Percentiles rank a stretch among this genome's conserved stretches.
Conservation (phyloP, 2,797 vertebrate species). For the Psittacula echo region DNA sequence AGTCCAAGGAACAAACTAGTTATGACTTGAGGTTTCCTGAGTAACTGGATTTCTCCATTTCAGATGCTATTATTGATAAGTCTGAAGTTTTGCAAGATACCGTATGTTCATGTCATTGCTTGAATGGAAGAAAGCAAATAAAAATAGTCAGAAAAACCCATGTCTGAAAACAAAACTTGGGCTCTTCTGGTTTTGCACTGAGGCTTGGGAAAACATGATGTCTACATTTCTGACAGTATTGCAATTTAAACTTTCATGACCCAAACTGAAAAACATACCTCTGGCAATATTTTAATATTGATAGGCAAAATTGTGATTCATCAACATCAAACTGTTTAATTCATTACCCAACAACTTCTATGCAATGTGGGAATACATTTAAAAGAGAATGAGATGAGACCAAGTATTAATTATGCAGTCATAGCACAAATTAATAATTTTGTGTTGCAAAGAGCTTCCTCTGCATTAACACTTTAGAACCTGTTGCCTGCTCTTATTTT, state of each 20-base stretch:
- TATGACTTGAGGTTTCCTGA: slow-evolving; percentile 44
- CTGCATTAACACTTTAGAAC: not conserved
- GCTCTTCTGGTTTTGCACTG: not conserved
- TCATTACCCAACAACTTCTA: slow-evolving; percentile 48
- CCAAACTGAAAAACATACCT: slow-evolving; percentile 51
- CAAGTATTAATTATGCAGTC: slow-evolving; percentile 58
- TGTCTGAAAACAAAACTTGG: slow-evolving; percentile 12
- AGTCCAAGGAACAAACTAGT: slow-evolving; percentile 38
- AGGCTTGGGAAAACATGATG: not conserved
- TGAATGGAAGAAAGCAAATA: not conserved
- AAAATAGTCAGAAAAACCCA: not conserved
- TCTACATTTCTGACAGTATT: not conserved
- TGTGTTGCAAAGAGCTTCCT: not conserved
- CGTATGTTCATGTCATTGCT: slow-evolving; percentile 35
- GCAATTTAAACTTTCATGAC: slow-evolving; percentile 32
- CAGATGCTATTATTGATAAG: slow-evolving; percentile 46
- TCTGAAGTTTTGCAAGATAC: slow-evolving; percentile 35
- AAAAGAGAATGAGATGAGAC: slow-evolving; percentile 49
- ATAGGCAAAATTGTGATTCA: slow-evolving; percentile 68
- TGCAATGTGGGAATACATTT: slow-evolving; percentile 52
- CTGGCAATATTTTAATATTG: slow-evolving; percentile 70
- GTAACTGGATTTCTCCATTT: slow-evolving; percentile 31
- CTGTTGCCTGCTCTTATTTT: not conserved
- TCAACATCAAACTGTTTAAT: slow-evolving; percentile 69
- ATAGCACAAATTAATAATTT: slow-evolving; percentile 36